Base-by-base conservation (phyloP, 2,888 invertebrate species). In the Clitarchus hookeri region DNA sequence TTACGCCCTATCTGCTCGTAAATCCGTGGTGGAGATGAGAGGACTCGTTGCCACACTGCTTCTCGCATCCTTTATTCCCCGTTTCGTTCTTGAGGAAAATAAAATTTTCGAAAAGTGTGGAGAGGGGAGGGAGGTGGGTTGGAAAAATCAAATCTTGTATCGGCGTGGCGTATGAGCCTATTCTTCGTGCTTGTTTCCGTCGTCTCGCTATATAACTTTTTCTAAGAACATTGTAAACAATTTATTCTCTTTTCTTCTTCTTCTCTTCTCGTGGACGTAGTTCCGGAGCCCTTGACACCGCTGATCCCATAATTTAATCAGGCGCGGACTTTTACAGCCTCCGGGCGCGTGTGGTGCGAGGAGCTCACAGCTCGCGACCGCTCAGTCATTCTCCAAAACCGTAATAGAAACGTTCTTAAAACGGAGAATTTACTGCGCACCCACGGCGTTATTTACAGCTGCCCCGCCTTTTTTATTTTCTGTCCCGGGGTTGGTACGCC, bases 251-350 rank as follows among this genome's bases (percentile, higher is more conserved):
- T 65, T 23, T n/a, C n/a, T n/a, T 9, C 65, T 65, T 19, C 65
- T 48, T 48, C 65, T n/a, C 65, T 65, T 65, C 65, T 1, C 65
- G 0, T 23, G 13, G 0, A n/a, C 65, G 11, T n/a, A 0, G 19
- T 23, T 65, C 65, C 11, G n/a, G 65, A 23, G n/a, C n/a, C 65
- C n/a, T 65, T 65, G 65, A n/a, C 65, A 3, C n/a, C n/a, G 65
- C 65, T 65, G 65, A 65, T 65, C 65, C 65, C 65, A 65, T 65
- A 65, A 65, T 65, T 65, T 65, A 65, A 65, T 65, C 65, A 65
- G n/a, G 65, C 65, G 19, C n/a, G 65, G 65, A 65, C 65, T 65
- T 65, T 65, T 65, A 65, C 65, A 23, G n/a, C 65, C n/a, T 1
- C 2, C 8, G 11, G 23, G n/a, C 65, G 65, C 53, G 53, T 19